Conservation (phyloP, 2,113 vertebrate species). For the Heteronetta atricapilla region DNA sequence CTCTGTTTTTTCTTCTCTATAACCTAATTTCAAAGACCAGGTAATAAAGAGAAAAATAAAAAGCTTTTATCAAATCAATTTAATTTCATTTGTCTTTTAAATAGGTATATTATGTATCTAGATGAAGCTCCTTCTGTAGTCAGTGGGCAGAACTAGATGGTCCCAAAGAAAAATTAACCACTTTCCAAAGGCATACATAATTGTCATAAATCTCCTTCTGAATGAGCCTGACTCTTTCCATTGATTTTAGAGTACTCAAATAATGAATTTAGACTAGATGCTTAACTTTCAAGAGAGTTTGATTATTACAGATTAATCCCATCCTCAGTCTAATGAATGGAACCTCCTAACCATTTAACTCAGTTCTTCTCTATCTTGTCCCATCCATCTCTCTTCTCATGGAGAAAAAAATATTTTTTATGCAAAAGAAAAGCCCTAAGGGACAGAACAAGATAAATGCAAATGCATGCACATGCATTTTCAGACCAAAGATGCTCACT, state of each 20-base stretch:
- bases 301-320: background rate
- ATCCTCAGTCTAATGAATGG: background rate
- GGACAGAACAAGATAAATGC: background rate
- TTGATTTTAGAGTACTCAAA: background rate
- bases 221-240: background rate
- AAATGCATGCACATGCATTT: accelerated
- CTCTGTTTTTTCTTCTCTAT: background rate
- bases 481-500: background rate
- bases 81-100: background rate
- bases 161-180: background rate
- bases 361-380: background rate
- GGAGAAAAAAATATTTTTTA: background rate
- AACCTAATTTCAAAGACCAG: background rate
- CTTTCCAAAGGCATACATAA: background rate
- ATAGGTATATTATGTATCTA: background rate
- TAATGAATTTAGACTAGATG: background rate
- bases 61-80: background rate
- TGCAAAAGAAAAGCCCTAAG: background rate
- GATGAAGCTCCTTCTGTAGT: background rate
- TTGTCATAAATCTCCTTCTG: background rate
- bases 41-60: background rate
- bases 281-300: background rate
- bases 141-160: background rate
- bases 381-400: background rate
- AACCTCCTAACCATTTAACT: background rate